Evolutionary conservation across 1,140 invertebrate genomes (phyloP).

Genomic region (Archegozetes longisetosus): DNA sequence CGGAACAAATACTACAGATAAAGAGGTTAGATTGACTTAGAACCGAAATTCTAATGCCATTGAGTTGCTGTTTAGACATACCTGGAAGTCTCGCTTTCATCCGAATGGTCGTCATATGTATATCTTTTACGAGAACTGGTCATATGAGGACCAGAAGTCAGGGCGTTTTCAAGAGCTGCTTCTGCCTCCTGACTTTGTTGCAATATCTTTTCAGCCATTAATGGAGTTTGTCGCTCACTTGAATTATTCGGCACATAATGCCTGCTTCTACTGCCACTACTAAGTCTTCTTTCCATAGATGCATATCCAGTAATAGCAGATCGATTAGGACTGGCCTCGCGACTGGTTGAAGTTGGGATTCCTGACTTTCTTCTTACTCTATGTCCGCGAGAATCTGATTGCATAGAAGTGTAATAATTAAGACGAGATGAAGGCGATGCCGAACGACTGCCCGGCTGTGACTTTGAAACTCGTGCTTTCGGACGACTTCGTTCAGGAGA

Average conservation of each 20-base stretch:
- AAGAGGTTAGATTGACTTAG: not conserved
- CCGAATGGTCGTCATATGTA: conserved; percentile 52
- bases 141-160: too few relatives aligned
- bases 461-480: conserved; percentile 13
- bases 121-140: not conserved
- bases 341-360: conserved; percentile 48
- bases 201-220: conserved; percentile 2
- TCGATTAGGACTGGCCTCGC: conserved; percentile 27
- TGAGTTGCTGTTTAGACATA: conserved; percentile 70
- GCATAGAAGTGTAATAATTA: conserved; percentile 34
- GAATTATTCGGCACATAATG: not conserved
- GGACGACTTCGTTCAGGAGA: conserved; percentile 42
- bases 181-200: conserved; percentile 10
- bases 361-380: conserved; percentile 33
- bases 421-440: conserved; percentile 67
- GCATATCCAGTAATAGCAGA: too few relatives aligned
- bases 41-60: conserved; percentile 2
- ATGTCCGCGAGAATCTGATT: not conserved
- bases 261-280: conserved; percentile 6
- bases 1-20: conserved; percentile 10
- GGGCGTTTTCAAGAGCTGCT: too few relatives aligned
- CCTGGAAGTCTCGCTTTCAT: conserved; percentile 86
- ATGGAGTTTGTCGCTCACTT: not conserved
- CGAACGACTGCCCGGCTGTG: conserved; percentile 51
- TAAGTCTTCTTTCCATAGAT: conserved; percentile 8